phyloP scores from a whole-genome alignment of 2,797 vertebrate genomes.

The Melanotaenia pygmaea region DNA sequence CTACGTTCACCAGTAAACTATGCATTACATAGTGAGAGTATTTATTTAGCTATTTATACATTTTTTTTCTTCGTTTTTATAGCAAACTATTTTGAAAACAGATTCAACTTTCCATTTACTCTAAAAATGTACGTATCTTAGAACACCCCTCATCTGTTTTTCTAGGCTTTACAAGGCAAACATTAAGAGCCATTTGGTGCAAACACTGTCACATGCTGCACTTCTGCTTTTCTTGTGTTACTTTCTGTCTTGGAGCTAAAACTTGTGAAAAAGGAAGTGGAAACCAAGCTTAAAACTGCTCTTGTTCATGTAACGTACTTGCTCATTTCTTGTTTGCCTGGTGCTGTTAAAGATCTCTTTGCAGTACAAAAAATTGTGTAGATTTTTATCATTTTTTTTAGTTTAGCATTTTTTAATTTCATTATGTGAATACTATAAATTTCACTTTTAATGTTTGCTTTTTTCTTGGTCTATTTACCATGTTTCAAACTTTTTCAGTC shows the following conservation, averaged over 20 bases:
- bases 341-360: slow-evolving; percentile 29
- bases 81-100: slow-evolving; percentile 26
- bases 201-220: slow-evolving; percentile 50
- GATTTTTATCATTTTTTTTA: slow-evolving; percentile 12
- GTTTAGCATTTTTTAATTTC: slow-evolving; percentile 17
- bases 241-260: slow-evolving; percentile 37
- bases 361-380: slow-evolving; percentile 19
- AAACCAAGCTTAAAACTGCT: slow-evolving; percentile 32
- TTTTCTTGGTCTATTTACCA: background rate
- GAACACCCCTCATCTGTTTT: background rate
- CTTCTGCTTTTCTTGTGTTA: slow-evolving; percentile 60
- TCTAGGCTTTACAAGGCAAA: slow-evolving; percentile 18
- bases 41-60: slow-evolving; percentile 80
- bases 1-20: slow-evolving; percentile 68
- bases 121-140: background rate
- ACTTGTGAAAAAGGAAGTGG: slow-evolving; percentile 42
- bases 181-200: slow-evolving; percentile 18
- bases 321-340: slow-evolving; percentile 21
- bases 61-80: background rate
- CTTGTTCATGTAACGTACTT: slow-evolving; percentile 27
- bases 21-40: slow-evolving; percentile 63
- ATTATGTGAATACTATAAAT: slow-evolving; percentile 26
- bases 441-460: slow-evolving; percentile 30
- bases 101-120: slow-evolving; percentile 27
- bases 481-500: slow-evolving; percentile 49